These are phyloP conservation scores for Drosophila auraria DNA, from an alignment of 1,140 invertebrate genomes.

Conservation along the genomic window DNA sequence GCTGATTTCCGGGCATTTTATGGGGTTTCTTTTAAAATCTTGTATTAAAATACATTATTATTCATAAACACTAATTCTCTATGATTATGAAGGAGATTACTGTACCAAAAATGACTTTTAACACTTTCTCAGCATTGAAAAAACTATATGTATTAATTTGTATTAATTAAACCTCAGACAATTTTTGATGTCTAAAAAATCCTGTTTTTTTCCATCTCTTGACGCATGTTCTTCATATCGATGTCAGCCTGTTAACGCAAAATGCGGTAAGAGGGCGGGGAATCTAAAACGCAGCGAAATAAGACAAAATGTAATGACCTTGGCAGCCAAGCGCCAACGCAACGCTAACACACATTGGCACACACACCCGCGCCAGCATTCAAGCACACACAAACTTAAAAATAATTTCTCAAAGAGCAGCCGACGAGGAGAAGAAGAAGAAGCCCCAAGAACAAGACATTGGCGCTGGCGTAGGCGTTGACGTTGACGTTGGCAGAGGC, in stretches of 20 bases:
- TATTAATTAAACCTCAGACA: too few species aligned
- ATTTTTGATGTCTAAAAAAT: background rate
- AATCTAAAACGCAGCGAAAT: slow-evolving; percentile 61
- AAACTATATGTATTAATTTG: too few species aligned
- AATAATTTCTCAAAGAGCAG: slow-evolving; percentile 78
- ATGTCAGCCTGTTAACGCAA: slow-evolving; percentile 12
- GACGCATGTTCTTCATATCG: background rate
- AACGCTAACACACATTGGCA: slow-evolving; percentile 46
- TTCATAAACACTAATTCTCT: too few species aligned
- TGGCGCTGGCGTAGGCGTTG: slow-evolving; percentile 62
- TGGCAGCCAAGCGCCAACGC: slow-evolving; percentile 55
- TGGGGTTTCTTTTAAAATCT: too few species aligned
- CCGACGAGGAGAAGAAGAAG: slow-evolving; percentile 35
- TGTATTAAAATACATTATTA: too few species aligned
- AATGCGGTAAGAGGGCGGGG: background rate
- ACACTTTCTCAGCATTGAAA: too few species aligned
- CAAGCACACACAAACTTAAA: slow-evolving; percentile 74
- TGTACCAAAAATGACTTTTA: too few species aligned
- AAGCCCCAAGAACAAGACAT: slow-evolving; percentile 52
- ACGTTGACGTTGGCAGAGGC: slow-evolving; percentile 17
- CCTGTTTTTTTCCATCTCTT: background rate
- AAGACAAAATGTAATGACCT: slow-evolving; percentile 81
- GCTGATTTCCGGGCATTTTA: too few species aligned
- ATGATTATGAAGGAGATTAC: too few species aligned
- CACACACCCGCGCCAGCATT: slow-evolving; percentile 29